Evolutionary conservation across 2,797 vertebrate species (phyloP).

Genomic region (Garrulus glandarius): DNA sequence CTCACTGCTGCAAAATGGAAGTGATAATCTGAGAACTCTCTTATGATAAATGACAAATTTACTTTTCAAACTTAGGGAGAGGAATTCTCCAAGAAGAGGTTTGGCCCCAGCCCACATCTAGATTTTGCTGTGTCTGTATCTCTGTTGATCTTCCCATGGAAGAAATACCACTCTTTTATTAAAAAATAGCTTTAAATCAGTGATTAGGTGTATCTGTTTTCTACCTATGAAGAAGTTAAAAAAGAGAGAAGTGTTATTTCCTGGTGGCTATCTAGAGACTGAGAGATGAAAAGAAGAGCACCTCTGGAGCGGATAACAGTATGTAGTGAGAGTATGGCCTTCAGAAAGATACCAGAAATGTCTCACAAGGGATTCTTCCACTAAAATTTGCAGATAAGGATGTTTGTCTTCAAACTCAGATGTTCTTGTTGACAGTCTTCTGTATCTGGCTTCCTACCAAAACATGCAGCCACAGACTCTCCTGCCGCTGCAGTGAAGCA

Average conservation of each 20-base stretch:
- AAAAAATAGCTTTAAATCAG: not conserved
- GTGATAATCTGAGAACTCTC: not conserved
- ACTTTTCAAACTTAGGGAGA: not conserved
- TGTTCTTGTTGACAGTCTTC: not conserved
- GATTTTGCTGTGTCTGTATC: not conserved
- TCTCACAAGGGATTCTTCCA: not conserved
- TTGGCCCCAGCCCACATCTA: not conserved
- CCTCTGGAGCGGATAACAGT: not conserved
- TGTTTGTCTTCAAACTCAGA: not conserved
- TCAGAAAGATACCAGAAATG: not conserved
- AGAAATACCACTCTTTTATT: not conserved
- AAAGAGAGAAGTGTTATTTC: not conserved
- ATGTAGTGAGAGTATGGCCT: not conserved
- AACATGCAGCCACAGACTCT: not conserved
- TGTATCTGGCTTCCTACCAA: not conserved
- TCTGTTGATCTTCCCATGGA: not conserved
- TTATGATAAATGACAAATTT: not conserved
- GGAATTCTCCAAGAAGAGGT: rapidly evolving
- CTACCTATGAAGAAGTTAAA: not conserved
- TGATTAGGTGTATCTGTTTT: not conserved
- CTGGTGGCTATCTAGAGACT: not conserved
- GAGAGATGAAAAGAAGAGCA: not conserved
- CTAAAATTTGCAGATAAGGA: not conserved
- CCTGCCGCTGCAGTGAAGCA: not conserved
- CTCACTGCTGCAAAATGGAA: not conserved